Evolutionary conservation across 2,888 invertebrate genomes (phyloP).

Genomic region (Melolontha melolontha): DNA sequence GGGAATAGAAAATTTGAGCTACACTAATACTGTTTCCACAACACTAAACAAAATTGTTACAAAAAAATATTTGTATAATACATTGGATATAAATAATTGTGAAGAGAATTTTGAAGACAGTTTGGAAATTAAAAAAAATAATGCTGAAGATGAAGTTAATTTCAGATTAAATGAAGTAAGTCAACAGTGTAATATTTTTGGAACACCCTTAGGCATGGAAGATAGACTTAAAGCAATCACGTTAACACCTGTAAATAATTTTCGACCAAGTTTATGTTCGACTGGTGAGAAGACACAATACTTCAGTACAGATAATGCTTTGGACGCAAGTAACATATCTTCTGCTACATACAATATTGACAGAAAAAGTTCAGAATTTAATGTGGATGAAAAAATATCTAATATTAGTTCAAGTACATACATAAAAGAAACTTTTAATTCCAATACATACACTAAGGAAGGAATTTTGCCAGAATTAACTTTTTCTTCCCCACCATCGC

Average conservation of each 20-base stretch:
- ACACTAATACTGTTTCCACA: not conserved
- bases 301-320: conserved; percentile 20
- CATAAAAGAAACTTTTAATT: conserved; percentile 64
- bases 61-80: not conserved
- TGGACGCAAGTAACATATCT: conserved; percentile 2
- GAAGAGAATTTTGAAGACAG: conserved; percentile 26
- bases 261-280: conserved; percentile 46
- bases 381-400: conserved; percentile 3
- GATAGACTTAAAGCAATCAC: conserved; percentile 39
- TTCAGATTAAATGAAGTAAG: not conserved
- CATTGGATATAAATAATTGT: not conserved
- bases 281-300: conserved; percentile 47
- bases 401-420: conserved; percentile 63
- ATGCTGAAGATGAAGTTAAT: not conserved
- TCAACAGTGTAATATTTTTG: not conserved
- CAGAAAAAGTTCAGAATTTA: not conserved
- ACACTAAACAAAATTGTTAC: not conserved
- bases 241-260: conserved; percentile 20
- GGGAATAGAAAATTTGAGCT: conserved; percentile 22
- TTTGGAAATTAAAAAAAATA: conserved; percentile 9
- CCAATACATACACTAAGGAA: conserved; percentile 56
- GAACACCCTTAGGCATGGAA: conserved; percentile 15
- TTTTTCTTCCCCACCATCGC: conserved; percentile 7
- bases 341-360: conserved; percentile 6
- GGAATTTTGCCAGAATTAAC: conserved; percentile 15